Percentiles rank a stretch among this genome's conserved stretches.
Evolutionary conservation across 2,113 vertebrate species (phyloP).

Genomic region (Candoia aspera): DNA sequence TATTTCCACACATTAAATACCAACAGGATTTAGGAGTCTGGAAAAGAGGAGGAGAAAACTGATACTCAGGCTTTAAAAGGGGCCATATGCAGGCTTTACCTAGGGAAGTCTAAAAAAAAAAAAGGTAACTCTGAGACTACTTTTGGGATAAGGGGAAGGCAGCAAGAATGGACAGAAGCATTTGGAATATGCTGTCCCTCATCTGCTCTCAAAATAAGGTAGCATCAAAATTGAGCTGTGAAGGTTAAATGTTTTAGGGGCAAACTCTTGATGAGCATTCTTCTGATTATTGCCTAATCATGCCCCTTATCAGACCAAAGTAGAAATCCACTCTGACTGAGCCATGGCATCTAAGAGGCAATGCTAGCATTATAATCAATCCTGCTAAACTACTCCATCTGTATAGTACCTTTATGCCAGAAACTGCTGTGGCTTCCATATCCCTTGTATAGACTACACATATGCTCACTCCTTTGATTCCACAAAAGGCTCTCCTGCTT

Average conservation of each 20-base stretch:
- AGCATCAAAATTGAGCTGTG: background rate
- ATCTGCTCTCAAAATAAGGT: background rate
- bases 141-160: background rate
- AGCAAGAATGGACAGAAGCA: background rate
- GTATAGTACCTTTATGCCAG: background rate
- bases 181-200: background rate
- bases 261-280: background rate
- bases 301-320: background rate
- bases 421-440: background rate
- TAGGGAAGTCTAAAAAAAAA: background rate
- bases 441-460: background rate
- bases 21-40: background rate
- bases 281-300: background rate
- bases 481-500: constrained; percentile 2
- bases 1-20: background rate
- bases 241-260: background rate
- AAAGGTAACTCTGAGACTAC: background rate
- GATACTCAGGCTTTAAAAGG: background rate
- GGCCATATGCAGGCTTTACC: background rate
- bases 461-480: background rate
- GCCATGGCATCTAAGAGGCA: background rate
- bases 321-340: background rate
- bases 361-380: background rate
- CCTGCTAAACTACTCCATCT: background rate
- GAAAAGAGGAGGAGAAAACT: background rate